Conservation (phyloP, 1,140 invertebrate genomes). For the Gryllus bimaculatus region DNA sequence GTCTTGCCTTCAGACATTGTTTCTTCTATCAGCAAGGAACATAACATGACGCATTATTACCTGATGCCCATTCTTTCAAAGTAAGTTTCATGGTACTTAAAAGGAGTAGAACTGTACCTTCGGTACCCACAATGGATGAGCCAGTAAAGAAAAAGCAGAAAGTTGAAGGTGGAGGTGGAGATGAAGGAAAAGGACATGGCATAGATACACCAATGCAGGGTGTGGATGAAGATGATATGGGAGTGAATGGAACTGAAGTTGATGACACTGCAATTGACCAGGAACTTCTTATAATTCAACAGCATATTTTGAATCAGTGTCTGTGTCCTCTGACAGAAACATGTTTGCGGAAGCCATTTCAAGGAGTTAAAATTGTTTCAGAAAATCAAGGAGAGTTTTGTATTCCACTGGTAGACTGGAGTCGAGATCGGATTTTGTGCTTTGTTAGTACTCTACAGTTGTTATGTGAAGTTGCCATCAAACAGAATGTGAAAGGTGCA, state of each 20-base stretch:
- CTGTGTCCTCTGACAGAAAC: conserved; percentile 64
- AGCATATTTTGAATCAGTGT: conserved; percentile 55
- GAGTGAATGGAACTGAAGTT: conserved; percentile 43
- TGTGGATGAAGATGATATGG: conserved; percentile 31
- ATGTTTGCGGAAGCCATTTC: conserved; percentile 56
- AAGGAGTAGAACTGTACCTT: conserved; percentile 28
- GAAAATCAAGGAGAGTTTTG: conserved; percentile 37
- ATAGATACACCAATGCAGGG: background rate
- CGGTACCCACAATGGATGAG: conserved; percentile 44
- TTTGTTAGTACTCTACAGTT: conserved; percentile 74
- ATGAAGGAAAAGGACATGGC: conserved; percentile 28
- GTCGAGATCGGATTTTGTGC: conserved; percentile 55
- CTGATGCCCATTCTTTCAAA: conserved; percentile 6
- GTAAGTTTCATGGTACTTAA: conserved; percentile 33
- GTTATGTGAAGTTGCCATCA: conserved; percentile 72
- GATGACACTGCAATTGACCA: conserved; percentile 26
- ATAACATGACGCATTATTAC: conserved; percentile 13
- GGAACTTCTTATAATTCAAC: conserved; percentile 14
- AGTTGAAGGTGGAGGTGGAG: conserved; percentile 41
- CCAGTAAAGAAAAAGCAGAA: conserved; percentile 65
- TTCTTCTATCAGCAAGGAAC: conserved; percentile 11
- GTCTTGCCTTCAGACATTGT: background rate
- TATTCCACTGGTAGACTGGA: conserved; percentile 55
- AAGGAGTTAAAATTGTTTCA: conserved; percentile 35
- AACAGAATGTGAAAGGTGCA: conserved; percentile 67